Base-by-base conservation (phyloP, 1,140 invertebrate species). In the Arctopsyche grandis region DNA sequence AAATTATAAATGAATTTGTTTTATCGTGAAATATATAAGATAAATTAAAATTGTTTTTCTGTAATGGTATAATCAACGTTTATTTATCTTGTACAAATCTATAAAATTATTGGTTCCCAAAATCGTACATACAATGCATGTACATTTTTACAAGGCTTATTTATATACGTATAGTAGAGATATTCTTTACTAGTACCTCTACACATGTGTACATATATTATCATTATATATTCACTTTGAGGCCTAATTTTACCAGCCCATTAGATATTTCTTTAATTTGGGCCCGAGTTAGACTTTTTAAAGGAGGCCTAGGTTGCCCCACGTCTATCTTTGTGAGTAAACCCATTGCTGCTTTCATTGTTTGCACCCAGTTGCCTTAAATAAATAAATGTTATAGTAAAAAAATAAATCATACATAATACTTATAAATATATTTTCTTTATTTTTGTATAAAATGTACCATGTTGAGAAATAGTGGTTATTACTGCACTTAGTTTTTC, bases 321-420 rank as follows among this genome's bases (percentile, higher is more conserved):
- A 91, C 86, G 66, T 91, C 87, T 9, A 93, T 86, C 0, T 89
- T 88, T 0, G 90, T 90, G 0, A 90, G 83, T 0, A 91, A 80
- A 80, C 88, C 86, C 92, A 93, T 93, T 9, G 91, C 91, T 19
- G 85, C 85, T 85, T 93, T 93, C 91, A 93, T 92, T 46, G 90
- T 89, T n/a, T 90, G 88, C 0, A 93, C 90, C 91, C 91, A 93
- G 38, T 85, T 83, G 82, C 91, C 92, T 92, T 73, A 73, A 87
- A 83, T 77, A 38, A 75, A 75, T 44, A 19, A 0, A 19, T 3
- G 12, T 71, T 77, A 80, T 56, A 77, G 0, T 1, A 38, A 38
- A n/a, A 38, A 38, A 73, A 7, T 73, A 3, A 38, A 73, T 38
- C 29, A 38, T 38, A 7, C 7, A 1, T 38, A 7, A 38, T 4